phyloP scores from a whole-genome alignment of 2,113 vertebrate genomes.

The Acinonyx jubatus region DNA sequence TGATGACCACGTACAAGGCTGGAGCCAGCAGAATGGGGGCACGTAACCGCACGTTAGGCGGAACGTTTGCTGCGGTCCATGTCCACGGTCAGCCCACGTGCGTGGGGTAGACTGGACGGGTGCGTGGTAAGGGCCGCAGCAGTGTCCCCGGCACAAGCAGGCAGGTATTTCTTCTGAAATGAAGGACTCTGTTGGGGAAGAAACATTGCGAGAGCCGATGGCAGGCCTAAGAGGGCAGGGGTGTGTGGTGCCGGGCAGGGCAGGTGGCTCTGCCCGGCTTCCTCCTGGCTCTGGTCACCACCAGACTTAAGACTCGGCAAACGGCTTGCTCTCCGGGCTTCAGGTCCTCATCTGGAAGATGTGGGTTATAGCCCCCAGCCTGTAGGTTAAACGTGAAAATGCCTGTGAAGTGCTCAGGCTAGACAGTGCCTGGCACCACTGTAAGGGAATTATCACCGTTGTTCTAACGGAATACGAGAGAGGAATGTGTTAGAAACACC shows the following conservation, averaged over 20 bases:
- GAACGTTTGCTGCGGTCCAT: accelerated
- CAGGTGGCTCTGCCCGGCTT: not conserved
- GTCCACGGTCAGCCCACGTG: accelerated
- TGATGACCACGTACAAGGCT: accelerated
- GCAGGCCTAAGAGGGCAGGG: not conserved
- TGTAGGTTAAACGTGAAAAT: accelerated
- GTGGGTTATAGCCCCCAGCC: accelerated
- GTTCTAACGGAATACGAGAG: accelerated
- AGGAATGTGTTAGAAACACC: not conserved
- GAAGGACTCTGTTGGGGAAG: not conserved
- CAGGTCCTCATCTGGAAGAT: not conserved
- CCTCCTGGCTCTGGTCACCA: not conserved
- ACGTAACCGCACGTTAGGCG: accelerated
- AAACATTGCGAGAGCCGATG: not conserved
- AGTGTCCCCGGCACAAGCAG: not conserved
- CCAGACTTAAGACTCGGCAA: not conserved
- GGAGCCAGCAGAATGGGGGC: not conserved
- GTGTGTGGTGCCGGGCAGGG: accelerated
- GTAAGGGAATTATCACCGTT: accelerated
- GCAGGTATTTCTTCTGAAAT: not conserved
- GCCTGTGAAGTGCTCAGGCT: not conserved
- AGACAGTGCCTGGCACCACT: accelerated
- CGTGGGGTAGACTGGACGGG: accelerated
- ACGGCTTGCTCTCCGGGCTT: not conserved
- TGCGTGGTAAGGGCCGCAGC: accelerated